Percentiles rank a stretch among this genome's conserved stretches.
phyloP scores from a whole-genome alignment of 1,140 invertebrate genomes.

The Cydia pomonella region DNA sequence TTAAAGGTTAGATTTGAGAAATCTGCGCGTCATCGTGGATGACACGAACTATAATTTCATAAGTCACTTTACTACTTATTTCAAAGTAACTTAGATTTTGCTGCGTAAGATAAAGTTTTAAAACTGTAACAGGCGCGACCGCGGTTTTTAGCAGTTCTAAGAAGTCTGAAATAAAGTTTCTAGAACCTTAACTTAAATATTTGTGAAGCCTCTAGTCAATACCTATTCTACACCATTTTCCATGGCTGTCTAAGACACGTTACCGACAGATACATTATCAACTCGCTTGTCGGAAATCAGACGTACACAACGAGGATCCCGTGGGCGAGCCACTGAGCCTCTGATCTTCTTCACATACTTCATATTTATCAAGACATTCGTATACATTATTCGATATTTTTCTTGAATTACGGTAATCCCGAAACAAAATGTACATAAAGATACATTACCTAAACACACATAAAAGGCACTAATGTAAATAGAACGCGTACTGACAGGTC shows the following conservation, averaged over 20 bases:
- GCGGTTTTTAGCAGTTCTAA: too few species aligned
- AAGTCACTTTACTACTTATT: too few species aligned
- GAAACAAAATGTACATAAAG: neutral
- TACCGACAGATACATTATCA: neutral
- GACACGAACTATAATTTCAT: too few species aligned
- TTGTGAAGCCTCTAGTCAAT: neutral
- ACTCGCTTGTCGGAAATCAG: neutral
- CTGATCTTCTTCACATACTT: neutral
- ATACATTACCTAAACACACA: conserved; percentile 4
- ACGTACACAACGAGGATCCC: neutral
- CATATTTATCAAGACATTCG: neutral
- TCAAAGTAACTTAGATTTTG: too few species aligned
- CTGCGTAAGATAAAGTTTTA: too few species aligned
- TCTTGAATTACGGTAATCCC: neutral
- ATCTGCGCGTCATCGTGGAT: too few species aligned
- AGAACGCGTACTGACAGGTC: neutral
- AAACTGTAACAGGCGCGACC: too few species aligned
- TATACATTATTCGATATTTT: conserved; percentile 8
- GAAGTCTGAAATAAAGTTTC: too few species aligned
- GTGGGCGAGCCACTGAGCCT: neutral
- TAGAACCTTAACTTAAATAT: too few species aligned
- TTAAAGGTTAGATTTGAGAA: too few species aligned
- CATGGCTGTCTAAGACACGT: neutral
- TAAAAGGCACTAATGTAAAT: neutral
- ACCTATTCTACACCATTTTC: neutral